Evolutionary conservation across 2,797 vertebrate species (phyloP).

Genomic region (Xyrichtys novacula): DNA sequence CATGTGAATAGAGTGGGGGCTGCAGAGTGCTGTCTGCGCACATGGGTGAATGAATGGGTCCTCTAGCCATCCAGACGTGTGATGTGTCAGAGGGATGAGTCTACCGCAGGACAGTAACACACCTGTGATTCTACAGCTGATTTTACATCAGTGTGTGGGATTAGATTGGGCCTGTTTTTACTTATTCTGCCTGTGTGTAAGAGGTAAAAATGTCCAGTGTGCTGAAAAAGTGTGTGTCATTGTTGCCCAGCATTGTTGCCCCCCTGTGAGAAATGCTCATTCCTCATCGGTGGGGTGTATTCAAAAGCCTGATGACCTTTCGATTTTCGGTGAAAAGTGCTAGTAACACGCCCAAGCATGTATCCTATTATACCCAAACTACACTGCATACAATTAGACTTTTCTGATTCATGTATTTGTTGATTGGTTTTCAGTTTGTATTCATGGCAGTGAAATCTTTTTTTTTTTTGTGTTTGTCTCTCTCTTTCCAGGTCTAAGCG

Average conservation of each 20-base stretch:
- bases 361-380: no score
- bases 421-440: no score
- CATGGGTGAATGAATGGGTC: constrained; percentile 68
- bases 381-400: not conserved
- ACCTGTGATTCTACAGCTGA: constrained; percentile 46
- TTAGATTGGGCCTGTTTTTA: constrained; percentile 45
- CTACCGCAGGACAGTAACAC: constrained; percentile 27
- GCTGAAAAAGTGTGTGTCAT: constrained; percentile 59
- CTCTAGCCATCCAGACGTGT: constrained; percentile 45
- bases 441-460: no score
- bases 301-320: constrained; percentile 34
- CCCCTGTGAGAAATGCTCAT: constrained; percentile 60
- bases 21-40: constrained; percentile 44
- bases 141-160: constrained; percentile 33
- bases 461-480: constrained; percentile 16
- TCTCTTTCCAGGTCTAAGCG: constrained; percentile 91
- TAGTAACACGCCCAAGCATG: no score
- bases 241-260: constrained; percentile 48
- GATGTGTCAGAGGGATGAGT: constrained; percentile 54
- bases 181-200: constrained; percentile 38
- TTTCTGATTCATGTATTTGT: no score
- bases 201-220: constrained; percentile 52
- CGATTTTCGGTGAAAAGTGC: constrained; percentile 1
- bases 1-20: constrained; percentile 58
- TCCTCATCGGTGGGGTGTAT: constrained; percentile 40